phyloP scores from a whole-genome alignment of 2,113 vertebrate genomes.

The Chlorodrepanis virens region DNA sequence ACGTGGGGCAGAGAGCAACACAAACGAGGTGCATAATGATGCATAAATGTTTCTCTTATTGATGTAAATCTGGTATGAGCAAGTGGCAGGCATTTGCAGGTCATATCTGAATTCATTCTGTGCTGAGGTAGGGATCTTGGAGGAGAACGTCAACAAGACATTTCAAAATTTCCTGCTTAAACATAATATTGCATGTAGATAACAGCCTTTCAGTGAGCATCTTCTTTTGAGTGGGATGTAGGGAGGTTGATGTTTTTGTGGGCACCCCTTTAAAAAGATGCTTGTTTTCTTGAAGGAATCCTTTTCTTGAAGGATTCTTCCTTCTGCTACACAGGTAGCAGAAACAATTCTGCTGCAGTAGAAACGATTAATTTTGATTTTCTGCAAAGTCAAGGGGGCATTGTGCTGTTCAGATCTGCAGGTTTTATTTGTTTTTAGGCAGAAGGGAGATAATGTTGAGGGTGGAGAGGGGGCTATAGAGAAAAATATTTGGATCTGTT shows the following conservation, averaged over 20 bases:
- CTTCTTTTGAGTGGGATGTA: not conserved
- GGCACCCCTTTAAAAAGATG: not conserved
- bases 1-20: fast-evolving
- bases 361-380: not conserved
- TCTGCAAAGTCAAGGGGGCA: not conserved
- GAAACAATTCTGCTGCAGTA: not conserved
- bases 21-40: not conserved
- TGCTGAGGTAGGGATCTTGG: not conserved
- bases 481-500: not conserved
- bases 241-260: not conserved
- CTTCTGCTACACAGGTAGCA: not conserved
- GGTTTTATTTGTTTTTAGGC: not conserved
- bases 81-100: not conserved
- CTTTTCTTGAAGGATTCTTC: too few relatives aligned
- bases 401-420: not conserved
- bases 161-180: not conserved
- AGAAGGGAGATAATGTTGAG: not conserved
- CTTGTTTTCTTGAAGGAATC: not conserved
- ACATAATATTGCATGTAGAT: not conserved
- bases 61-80: not conserved
- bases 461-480: fast-evolving
- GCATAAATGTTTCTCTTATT: not conserved
- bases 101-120: not conserved
- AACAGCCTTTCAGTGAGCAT: not conserved
- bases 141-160: not conserved